Percentiles rank a stretch among this genome's conserved stretches.
phyloP scores from a whole-genome alignment of 2,888 invertebrate species.

The Plagiodera versicolora region DNA sequence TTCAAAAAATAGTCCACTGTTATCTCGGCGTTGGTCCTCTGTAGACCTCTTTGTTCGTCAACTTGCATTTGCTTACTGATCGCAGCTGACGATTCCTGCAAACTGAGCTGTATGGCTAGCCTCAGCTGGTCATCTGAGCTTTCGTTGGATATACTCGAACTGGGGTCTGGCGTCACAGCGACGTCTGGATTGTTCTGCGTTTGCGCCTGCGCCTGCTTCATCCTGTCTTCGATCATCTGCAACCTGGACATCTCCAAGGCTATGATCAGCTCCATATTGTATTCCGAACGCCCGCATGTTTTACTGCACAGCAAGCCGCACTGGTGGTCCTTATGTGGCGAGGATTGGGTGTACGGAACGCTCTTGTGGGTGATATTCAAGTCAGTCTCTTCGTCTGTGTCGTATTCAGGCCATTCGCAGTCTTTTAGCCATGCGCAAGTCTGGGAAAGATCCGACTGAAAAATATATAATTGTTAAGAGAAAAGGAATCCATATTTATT shows the following conservation, averaged over 20 bases:
- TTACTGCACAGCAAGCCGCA: constrained; percentile 59
- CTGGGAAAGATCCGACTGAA: constrained; percentile 53
- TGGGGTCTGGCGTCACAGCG: constrained; percentile 46
- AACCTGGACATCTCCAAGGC: constrained; percentile 70
- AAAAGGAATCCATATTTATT: no score
- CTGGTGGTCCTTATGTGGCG: constrained; percentile 55
- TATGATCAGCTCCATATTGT: constrained; percentile 66
- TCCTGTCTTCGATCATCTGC: constrained; percentile 65
- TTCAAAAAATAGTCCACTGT: constrained; percentile 60
- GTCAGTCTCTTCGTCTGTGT: constrained; percentile 55
- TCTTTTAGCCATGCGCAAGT: constrained; percentile 57
- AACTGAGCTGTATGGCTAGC: constrained; percentile 59
- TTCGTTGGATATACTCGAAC: constrained; percentile 52
- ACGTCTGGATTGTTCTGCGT: constrained; percentile 28
- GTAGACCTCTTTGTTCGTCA: constrained; percentile 28
- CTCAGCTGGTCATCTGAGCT: constrained; percentile 56
- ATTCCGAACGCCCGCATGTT: constrained; percentile 54
- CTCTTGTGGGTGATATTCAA: constrained; percentile 42
- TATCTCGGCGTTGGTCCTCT: constrained; percentile 56
- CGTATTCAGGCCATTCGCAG: constrained; percentile 66
- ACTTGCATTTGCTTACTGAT: constrained; percentile 34
- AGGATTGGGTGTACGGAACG: constrained; percentile 37
- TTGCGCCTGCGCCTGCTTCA: constrained; percentile 52
- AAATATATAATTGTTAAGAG: no score
- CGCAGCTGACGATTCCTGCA: constrained; percentile 53